Evolutionary conservation across 2,888 invertebrate species (phyloP).

Genomic region (Galerucella calmariensis): DNA sequence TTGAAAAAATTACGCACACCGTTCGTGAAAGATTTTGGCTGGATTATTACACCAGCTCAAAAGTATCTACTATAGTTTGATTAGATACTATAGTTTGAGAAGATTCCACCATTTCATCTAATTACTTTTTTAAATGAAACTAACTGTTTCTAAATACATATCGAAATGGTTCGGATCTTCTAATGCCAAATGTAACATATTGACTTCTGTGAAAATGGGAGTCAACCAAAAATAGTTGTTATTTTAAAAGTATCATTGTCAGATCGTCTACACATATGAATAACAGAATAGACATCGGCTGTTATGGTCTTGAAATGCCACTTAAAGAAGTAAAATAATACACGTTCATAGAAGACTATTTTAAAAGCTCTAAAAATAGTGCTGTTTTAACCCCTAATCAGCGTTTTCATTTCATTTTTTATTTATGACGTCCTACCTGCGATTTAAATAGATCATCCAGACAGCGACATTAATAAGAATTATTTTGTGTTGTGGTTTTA

Average conservation of each 20-base stretch:
- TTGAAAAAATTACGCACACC: no score
- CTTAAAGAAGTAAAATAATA: slow-evolving; percentile 52
- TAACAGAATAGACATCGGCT: slow-evolving; percentile 40
- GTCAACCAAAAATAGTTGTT: slow-evolving; percentile 35
- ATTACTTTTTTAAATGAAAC: no score
- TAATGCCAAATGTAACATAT: slow-evolving; percentile 24
- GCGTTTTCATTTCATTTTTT: slow-evolving; percentile 33
- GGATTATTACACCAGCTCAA: no score
- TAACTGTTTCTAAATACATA: no score
- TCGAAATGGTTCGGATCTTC: not conserved
- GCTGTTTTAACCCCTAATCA: slow-evolving; percentile 48
- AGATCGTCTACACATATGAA: slow-evolving; percentile 38
- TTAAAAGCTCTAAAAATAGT: slow-evolving; percentile 62
- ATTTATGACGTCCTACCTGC: slow-evolving; percentile 30
- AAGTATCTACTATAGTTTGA: no score
- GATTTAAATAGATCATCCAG: slow-evolving; percentile 24
- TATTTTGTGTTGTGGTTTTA: not conserved
- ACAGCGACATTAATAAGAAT: slow-evolving; percentile 21
- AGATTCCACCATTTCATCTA: no score
- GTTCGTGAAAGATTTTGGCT: no score
- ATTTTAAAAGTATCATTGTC: slow-evolving; percentile 37
- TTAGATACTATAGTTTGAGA: no score
- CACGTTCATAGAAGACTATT: slow-evolving; percentile 60
- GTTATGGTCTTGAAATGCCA: slow-evolving; percentile 41
- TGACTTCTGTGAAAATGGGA: slow-evolving; percentile 24